Conservation (phyloP, 2,113 vertebrate genomes). For the Coregonus clupeaformis region DNA sequence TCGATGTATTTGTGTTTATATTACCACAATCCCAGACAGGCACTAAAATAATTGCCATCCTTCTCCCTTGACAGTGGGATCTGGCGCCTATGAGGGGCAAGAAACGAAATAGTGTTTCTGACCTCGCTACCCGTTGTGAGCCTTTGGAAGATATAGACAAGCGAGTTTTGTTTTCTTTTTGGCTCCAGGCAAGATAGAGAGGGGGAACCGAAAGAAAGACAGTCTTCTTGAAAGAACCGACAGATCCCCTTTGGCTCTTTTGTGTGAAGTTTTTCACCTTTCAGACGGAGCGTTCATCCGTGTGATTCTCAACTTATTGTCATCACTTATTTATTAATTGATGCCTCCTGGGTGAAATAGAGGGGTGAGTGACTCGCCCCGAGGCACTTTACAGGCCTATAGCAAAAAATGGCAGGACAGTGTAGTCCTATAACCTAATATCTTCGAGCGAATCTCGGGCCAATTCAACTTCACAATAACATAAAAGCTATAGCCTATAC, state of each 20-base stretch:
- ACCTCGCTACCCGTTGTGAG: constrained; percentile 75
- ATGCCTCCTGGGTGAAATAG: constrained; percentile 71
- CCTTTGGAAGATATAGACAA: constrained; percentile 80
- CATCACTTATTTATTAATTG: constrained; percentile 75
- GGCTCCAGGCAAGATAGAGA: constrained; percentile 74
- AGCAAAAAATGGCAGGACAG: too few relatives aligned
- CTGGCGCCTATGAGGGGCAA: constrained; percentile 50
- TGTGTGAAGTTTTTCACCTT: constrained; percentile 79
- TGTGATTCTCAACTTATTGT: constrained; percentile 77
- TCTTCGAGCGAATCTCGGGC: neutral
- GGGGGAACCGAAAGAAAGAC: constrained; percentile 64
- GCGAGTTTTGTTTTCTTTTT: constrained; percentile 79
- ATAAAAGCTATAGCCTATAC: neutral
- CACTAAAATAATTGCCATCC: too few relatives aligned
- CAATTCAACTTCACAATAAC: neutral
- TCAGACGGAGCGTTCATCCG: constrained; percentile 74
- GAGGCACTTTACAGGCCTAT: neutral
- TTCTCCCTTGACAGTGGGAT: neutral
- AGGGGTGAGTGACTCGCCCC: constrained; percentile 60
- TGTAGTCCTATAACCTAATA: neutral
- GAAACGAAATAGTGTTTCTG: constrained; percentile 74
- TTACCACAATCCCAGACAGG: too few relatives aligned
- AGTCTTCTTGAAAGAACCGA: constrained; percentile 70
- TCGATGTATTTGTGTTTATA: too few relatives aligned
- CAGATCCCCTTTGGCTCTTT: constrained; percentile 76